Base-by-base conservation (phyloP, 2,113 vertebrate species). In the Pseudopodoces humilis region DNA sequence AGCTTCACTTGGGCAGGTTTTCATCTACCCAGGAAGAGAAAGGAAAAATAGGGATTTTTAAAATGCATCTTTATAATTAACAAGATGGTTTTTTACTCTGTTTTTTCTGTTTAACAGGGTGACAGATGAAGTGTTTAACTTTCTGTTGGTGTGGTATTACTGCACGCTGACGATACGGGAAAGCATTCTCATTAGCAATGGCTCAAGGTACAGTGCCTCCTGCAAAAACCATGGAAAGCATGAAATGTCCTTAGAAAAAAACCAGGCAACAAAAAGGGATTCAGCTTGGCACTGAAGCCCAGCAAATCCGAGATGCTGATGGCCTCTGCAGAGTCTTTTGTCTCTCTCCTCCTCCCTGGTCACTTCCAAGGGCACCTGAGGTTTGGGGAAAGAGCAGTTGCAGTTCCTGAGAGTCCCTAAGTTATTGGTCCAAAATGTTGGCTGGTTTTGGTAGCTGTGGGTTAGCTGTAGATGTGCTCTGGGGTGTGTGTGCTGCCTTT, bases 71-170 rank as follows among this genome's bases (percentile, higher is more conserved):
- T 69, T 64, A 10, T 49, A 31, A 81, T 60, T 35, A 60, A 43
- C 6, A 27, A 7, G 20, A 18, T 7, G 9, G 5, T 15, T n/a
- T 52, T 59, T 69, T 31, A 53, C 11, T 44, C 10, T 81, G 35
- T 30, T 94, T 87, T 89, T 69, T 62, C 76, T 90, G 27, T 81
- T 62, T 60, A 39, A 68, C 97, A 99, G 99, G 95, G 99, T 99
- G 81, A 99, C 98, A 6, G 99, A 99, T 86, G 99, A 99, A 98
- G 98, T 99, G 94, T 99, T 99, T 91, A 99, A 99, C 97, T 99
- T 99, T 86, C 96, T 99, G 95, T 97, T 99, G 63, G 99, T 99
- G 87, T 99, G 99, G 99, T 99, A 99, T 91, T 99, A 99, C 97
- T 99, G 99, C 97, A 99, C 99, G 1, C 84, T 99, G 97, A 99